Percentiles rank a stretch among this genome's conserved stretches.
Conservation (phyloP, 2,888 invertebrate species). For the Aproaerema taeniolella region DNA sequence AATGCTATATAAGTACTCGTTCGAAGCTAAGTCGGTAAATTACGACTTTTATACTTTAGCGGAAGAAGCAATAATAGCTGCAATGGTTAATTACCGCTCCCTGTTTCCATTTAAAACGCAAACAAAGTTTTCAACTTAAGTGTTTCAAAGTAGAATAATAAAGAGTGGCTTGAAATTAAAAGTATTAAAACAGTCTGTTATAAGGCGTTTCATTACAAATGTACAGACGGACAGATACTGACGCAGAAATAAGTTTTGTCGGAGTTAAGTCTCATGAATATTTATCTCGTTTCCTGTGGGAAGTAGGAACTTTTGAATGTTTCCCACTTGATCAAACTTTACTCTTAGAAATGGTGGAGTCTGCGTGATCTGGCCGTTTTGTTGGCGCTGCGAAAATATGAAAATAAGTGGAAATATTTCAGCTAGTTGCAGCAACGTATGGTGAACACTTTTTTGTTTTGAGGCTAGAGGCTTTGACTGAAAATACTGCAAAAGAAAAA, state of each 20-base stretch:
- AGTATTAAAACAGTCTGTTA: conserved; percentile 54
- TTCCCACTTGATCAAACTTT: conserved; percentile 73
- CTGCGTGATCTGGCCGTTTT: conserved; percentile 35
- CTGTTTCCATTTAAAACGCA: conserved; percentile 6
- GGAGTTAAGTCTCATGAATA: conserved; percentile 72
- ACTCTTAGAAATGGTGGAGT: conserved; percentile 46
- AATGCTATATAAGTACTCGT: too few species aligned
- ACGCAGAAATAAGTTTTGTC: conserved; percentile 68
- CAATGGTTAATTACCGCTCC: conserved; percentile 6
- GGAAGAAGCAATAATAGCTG: background rate
- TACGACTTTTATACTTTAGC: too few species aligned
- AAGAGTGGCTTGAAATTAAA: conserved; percentile 40
- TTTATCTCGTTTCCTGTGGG: conserved; percentile 65
- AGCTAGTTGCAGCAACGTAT: background rate
- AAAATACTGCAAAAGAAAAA: too few species aligned
- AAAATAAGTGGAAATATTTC: conserved; percentile 15
- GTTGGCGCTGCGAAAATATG: conserved; percentile 32
- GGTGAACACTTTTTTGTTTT: background rate
- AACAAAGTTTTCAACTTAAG: conserved; percentile 6
- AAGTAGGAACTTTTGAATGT: conserved; percentile 65
- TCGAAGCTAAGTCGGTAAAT: too few species aligned
- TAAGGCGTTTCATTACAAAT: conserved; percentile 65
- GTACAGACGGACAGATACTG: conserved; percentile 65
- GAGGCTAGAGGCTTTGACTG: background rate
- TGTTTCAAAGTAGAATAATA: conserved; percentile 29